A percentile compares a stretch with the other conserved stretches of the same genome.
Evolutionary conservation across 2,113 vertebrate species (phyloP).

Genomic region (Anoura caudifer): DNA sequence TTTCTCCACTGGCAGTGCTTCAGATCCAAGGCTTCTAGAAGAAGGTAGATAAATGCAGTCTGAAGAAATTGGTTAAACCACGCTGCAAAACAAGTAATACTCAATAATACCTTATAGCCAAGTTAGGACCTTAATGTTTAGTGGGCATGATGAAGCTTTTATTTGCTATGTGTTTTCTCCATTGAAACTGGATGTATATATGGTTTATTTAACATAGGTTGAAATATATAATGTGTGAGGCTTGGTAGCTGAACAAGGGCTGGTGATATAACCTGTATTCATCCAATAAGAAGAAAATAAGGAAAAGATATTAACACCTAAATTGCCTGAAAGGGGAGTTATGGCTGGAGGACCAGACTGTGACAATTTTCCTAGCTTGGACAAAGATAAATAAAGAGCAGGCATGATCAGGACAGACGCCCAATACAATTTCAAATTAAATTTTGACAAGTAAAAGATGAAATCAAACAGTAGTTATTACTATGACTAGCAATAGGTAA

Average conservation of each 20-base stretch:
- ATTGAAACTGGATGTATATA: constrained; percentile 29
- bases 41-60: not conserved
- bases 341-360: not conserved
- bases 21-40: not conserved
- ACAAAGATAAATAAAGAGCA: constrained; percentile 38
- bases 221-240: constrained; percentile 40
- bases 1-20: not conserved
- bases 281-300: constrained; percentile 48
- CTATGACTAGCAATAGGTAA: not conserved
- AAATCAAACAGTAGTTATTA: not conserved
- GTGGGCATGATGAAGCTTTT: constrained; percentile 54
- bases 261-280: constrained; percentile 20
- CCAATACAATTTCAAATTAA: constrained; percentile 18
- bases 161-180: constrained; percentile 39
- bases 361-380: constrained; percentile 31
- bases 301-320: constrained; percentile 37
- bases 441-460: not conserved
- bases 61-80: constrained; percentile 30
- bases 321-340: constrained; percentile 21
- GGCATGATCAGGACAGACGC: not conserved
- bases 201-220: constrained; percentile 58
- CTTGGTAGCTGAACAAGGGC: constrained; percentile 17
- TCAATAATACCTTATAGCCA: constrained; percentile 47
- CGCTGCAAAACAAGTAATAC: constrained; percentile 37
- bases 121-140: constrained; percentile 42